Conservation (phyloP, 1,140 invertebrate genomes). For the Drosophila repletoides region DNA sequence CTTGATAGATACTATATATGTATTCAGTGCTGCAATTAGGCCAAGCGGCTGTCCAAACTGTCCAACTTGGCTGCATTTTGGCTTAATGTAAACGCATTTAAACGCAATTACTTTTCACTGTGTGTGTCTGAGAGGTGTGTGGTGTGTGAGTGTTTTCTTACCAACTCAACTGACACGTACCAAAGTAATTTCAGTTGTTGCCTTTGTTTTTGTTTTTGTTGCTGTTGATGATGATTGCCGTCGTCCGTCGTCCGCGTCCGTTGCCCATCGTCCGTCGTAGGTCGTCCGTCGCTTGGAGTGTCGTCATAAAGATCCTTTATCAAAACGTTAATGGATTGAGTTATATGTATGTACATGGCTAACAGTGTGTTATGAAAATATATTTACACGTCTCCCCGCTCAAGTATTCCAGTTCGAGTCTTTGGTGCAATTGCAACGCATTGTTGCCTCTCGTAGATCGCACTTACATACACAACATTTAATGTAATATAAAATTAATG, state of each 20-base stretch:
- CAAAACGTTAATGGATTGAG: conserved; percentile 81
- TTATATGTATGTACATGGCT: conserved; percentile 36
- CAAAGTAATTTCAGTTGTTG: conserved; percentile 63
- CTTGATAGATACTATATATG: conserved; percentile 54
- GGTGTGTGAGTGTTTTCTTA: conserved; percentile 49
- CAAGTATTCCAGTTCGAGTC: conserved; percentile 34
- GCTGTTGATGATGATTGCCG: conserved; percentile 74
- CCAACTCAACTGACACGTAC: conserved; percentile 67
- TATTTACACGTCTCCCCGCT: conserved; percentile 46
- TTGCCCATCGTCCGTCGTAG: too few relatives aligned
- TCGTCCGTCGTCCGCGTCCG: too few relatives aligned
- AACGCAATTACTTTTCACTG: conserved; percentile 78
- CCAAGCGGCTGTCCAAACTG: conserved; percentile 29
- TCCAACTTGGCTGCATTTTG: conserved; percentile 35
- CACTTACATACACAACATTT: conserved; percentile 14
- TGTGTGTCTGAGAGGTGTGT: conserved; percentile 32
- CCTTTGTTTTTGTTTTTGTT: conserved; percentile 46
- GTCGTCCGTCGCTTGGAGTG: conserved; percentile 73
- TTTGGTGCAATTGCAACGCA: conserved; percentile 46
- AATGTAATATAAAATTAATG: conserved; percentile 75
- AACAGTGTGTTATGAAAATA: conserved; percentile 20
- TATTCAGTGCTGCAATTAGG: conserved; percentile 34
- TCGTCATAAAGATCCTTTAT: conserved; percentile 82
- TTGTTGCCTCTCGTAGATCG: conserved; percentile 11
- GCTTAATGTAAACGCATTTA: conserved; percentile 77